These are phyloP conservation scores for Tribolium castaneum DNA, from an alignment of 1,140 invertebrate species.

Conservation along the genomic window DNA sequence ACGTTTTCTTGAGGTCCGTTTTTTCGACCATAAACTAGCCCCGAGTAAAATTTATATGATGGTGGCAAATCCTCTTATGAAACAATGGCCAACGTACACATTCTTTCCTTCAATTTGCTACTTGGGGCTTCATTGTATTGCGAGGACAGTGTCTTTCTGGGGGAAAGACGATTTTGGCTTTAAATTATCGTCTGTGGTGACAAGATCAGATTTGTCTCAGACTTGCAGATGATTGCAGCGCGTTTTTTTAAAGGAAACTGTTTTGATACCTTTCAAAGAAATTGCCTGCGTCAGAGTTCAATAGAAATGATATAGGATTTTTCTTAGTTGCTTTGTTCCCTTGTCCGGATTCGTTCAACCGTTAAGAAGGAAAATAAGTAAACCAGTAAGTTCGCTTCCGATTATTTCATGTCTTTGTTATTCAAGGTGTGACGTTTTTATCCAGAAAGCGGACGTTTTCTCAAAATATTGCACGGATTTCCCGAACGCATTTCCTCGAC, in stretches of 20 bases:
- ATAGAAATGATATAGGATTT: constrained; percentile 35
- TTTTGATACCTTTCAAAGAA: constrained; percentile 35
- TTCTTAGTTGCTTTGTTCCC: constrained; percentile 24
- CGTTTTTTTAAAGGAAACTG: constrained; percentile 27
- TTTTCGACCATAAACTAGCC: background rate
- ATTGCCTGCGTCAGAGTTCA: constrained; percentile 39
- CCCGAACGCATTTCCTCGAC: background rate
- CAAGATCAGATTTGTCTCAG: constrained; percentile 8
- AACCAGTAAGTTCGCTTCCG: constrained; percentile 34
- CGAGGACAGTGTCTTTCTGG: too few relatives aligned
- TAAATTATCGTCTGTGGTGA: background rate
- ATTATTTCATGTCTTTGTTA: constrained; percentile 36
- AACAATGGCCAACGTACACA: constrained; percentile 6
- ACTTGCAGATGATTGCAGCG: constrained; percentile 38
- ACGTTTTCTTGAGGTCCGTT: background rate
- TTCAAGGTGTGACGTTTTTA: constrained; percentile 32
- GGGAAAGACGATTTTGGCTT: constrained; percentile 39
- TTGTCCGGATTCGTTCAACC: constrained; percentile 7
- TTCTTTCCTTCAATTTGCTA: constrained; percentile 34
- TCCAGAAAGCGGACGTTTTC: background rate
- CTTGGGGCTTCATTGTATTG: constrained; percentile 35
- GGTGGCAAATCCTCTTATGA: constrained; percentile 14
- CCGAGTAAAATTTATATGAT: constrained; percentile 7
- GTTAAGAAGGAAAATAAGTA: constrained; percentile 34
- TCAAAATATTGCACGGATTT: constrained; percentile 5